Evolutionary conservation across 2,797 vertebrate species (phyloP).

Genomic region (Neosalanx taihuensis): DNA sequence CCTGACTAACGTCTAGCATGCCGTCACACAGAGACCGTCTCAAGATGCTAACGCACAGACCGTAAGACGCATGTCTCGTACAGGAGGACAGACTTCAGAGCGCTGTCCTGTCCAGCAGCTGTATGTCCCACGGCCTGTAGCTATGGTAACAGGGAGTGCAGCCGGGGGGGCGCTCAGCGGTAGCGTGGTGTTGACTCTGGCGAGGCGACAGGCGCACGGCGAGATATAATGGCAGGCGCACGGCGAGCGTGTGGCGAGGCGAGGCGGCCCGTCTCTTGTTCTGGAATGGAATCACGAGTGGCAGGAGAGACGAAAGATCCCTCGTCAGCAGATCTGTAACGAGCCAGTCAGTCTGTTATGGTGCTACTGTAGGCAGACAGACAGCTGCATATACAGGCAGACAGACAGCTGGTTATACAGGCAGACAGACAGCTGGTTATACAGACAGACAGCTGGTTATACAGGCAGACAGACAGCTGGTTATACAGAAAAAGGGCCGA

Average conservation of each 20-base stretch:
- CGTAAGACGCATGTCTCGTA: too few species aligned
- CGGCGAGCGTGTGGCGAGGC: slow-evolving; percentile 49
- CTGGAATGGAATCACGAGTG: slow-evolving; percentile 61
- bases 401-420: not conserved
- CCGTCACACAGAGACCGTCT: slow-evolving; percentile 27
- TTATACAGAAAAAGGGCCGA: not conserved
- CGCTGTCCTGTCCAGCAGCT: not conserved
- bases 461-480: not conserved
- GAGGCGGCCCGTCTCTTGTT: slow-evolving; percentile 53
- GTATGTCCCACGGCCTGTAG: slow-evolving; percentile 27
- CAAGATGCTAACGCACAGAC: not conserved
- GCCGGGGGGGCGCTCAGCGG: slow-evolving; percentile 36
- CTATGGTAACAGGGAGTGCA: slow-evolving; percentile 13
- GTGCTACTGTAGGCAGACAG: not conserved
- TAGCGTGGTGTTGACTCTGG: slow-evolving; percentile 59
- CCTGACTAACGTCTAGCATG: slow-evolving; percentile 14
- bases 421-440: not conserved
- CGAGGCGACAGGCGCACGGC: slow-evolving; percentile 45
- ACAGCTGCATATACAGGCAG: not conserved
- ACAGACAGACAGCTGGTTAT: not conserved
- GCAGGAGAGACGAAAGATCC: slow-evolving; percentile 34
- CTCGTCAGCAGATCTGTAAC: slow-evolving; percentile 61
- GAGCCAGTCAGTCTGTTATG: not conserved
- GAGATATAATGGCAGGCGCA: slow-evolving; percentile 56
- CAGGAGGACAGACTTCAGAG: too few species aligned